Conservation (phyloP, 2,113 vertebrate species). For the Pampusana beccarii region DNA sequence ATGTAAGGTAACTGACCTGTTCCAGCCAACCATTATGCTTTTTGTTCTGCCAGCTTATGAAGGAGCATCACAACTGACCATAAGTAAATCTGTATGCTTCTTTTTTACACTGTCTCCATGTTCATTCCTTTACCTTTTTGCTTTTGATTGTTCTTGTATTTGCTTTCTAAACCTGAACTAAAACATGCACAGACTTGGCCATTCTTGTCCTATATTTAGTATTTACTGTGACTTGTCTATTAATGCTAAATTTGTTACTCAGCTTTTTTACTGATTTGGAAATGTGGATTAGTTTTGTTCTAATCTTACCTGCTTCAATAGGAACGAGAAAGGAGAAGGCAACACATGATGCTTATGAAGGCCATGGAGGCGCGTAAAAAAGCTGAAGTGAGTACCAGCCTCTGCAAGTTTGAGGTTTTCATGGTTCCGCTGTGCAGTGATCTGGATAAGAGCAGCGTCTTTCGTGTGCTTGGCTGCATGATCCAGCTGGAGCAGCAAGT, state of each 20-base stretch:
- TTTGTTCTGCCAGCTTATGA: constrained; percentile 83
- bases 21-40: constrained; percentile 85
- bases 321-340: constrained; percentile 91
- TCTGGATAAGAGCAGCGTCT: background rate
- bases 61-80: constrained; percentile 86
- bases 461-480: background rate
- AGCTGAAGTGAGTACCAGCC: constrained; percentile 84
- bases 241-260: constrained; percentile 79
- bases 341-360: constrained; percentile 96
- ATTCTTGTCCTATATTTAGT: constrained; percentile 84
- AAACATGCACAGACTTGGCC: constrained; percentile 83
- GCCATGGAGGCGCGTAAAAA: constrained; percentile 94
- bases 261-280: constrained; percentile 53
- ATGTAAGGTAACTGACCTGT: constrained; percentile 85
- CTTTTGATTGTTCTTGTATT: constrained; percentile 84
- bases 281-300: constrained; percentile 63
- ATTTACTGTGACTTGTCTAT: constrained; percentile 82
- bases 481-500: no score
- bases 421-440: background rate
- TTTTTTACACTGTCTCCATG: constrained; percentile 85
- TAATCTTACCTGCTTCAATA: constrained; percentile 78
- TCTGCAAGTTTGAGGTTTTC: background rate
- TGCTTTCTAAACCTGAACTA: constrained; percentile 86
- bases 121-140: constrained; percentile 87
- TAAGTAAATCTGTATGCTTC: constrained; percentile 85